These are phyloP conservation scores for Austrolebias charrua DNA, from an alignment of 2,797 vertebrate genomes.

Conservation along the genomic window DNA sequence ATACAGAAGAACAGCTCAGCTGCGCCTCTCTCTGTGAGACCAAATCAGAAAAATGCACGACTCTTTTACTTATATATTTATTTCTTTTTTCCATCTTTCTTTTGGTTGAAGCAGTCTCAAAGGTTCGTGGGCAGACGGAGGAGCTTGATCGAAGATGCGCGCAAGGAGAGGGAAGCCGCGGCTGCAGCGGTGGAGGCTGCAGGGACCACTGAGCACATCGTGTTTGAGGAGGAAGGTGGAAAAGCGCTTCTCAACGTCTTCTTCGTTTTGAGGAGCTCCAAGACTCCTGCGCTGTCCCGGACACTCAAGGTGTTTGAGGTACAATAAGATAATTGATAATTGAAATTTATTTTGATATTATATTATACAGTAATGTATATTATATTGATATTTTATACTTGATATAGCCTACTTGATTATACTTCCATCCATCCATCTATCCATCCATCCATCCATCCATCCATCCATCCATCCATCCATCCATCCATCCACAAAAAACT, in stretches of 20 bases:
- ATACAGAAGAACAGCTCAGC: constrained; percentile 30
- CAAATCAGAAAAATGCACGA: background rate
- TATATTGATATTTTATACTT: no score
- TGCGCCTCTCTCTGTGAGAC: background rate
- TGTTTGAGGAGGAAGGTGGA: constrained; percentile 90
- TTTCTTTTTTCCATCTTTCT: background rate
- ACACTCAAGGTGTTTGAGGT: constrained; percentile 95
- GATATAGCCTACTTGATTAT: no score
- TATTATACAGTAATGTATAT: no score
- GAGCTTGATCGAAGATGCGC: constrained; percentile 96
- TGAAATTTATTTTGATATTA: no score
- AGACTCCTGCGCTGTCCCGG: constrained; percentile 84
- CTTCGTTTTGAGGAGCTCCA: constrained; percentile 85
- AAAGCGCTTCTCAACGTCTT: constrained; percentile 89
- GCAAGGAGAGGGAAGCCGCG: constrained; percentile 92
- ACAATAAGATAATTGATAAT: background rate
- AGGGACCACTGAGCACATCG: constrained; percentile 85
- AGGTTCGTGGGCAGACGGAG: constrained; percentile 90
- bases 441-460: no score
- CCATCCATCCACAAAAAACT: no score
- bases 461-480: no score
- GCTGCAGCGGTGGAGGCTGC: constrained; percentile 81
- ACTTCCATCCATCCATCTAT: no score
- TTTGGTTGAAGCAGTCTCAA: constrained; percentile 77
- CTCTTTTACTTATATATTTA: background rate